phyloP scores from a whole-genome alignment of 2,113 vertebrate species.

The Anser cygnoides region DNA sequence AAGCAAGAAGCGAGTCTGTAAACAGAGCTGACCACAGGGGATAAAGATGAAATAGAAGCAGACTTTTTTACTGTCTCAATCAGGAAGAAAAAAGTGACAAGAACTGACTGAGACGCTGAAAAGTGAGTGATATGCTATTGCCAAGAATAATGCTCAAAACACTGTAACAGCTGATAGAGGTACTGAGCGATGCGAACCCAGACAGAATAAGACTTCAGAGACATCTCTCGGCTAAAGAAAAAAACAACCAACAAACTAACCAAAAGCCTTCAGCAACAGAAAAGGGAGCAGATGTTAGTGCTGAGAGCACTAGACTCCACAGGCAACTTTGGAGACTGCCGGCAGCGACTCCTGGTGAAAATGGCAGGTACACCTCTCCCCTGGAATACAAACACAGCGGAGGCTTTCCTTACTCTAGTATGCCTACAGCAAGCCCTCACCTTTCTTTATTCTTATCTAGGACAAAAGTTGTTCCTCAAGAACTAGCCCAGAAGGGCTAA shows the following conservation, averaged over 20 bases:
- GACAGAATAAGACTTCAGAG: constrained; percentile 42
- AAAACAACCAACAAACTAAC: constrained; percentile 28
- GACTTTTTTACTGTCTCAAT: constrained; percentile 57
- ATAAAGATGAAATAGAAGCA: constrained; percentile 51
- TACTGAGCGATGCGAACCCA: neutral
- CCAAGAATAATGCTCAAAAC: constrained; percentile 53
- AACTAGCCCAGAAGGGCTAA: neutral
- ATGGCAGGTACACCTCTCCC: neutral
- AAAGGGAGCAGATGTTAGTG: neutral
- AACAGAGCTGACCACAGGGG: constrained; percentile 40
- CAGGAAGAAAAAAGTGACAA: constrained; percentile 42
- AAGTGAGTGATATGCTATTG: constrained; percentile 60
- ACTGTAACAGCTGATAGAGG: constrained; percentile 56
- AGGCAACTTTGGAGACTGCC: neutral
- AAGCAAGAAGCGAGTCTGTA: neutral
- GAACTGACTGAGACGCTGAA: constrained; percentile 12
- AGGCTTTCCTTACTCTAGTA: neutral
- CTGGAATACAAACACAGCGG: neutral
- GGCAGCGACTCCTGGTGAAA: neutral
- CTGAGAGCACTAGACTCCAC: neutral
- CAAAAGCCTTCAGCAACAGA: neutral
- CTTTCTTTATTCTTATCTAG: neutral
- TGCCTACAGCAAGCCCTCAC: neutral
- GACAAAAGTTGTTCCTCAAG: neutral
- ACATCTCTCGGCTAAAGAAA: constrained; percentile 21